Evolutionary conservation across 2,797 vertebrate genomes (phyloP).

Genomic region (Gobionotothen gibberifrons): DNA sequence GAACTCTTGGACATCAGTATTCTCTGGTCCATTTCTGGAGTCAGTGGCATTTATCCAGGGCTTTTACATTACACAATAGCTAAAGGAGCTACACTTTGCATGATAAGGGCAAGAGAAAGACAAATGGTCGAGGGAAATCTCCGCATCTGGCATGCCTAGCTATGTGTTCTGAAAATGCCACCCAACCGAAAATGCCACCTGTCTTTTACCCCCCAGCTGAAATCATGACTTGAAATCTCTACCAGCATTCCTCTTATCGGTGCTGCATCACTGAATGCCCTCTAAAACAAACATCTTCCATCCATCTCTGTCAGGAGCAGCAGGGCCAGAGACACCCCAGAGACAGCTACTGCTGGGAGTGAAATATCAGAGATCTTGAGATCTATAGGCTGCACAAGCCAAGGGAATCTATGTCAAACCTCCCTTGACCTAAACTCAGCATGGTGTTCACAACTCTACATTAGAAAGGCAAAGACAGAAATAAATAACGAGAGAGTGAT

Average conservation of each 20-base stretch:
- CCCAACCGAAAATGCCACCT: slow-evolving; percentile 20
- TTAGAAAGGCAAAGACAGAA: background rate
- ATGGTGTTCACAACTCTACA: slow-evolving; percentile 22
- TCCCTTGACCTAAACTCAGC: slow-evolving; percentile 20
- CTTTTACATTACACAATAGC: background rate
- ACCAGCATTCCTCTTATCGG: slow-evolving; percentile 1
- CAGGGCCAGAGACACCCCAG: slow-evolving; percentile 2
- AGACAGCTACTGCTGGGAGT: slow-evolving; percentile 23
- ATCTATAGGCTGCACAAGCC: background rate
- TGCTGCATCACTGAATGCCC: slow-evolving; percentile 31
- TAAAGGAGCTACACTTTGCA: background rate
- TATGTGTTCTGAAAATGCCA: slow-evolving; percentile 17
- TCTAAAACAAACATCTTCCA: slow-evolving; percentile 42
- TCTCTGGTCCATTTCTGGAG: too few species aligned
- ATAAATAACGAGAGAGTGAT: too few species aligned
- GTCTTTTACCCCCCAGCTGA: background rate
- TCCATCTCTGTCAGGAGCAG: slow-evolving; percentile 56
- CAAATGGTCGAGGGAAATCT: slow-evolving; percentile 8
- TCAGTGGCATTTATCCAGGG: too few species aligned
- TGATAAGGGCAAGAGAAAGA: slow-evolving; percentile 6
- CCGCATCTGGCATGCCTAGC: background rate
- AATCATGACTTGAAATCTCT: slow-evolving; percentile 23
- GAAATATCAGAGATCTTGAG: slow-evolving; percentile 31
- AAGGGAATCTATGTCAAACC: slow-evolving; percentile 5
- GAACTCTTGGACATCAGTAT: too few species aligned